Evolutionary conservation across 2,888 invertebrate species (phyloP), one percentile per base, ranked within the genome.

Genomic region (Cryptocephalus primarius): DNA sequence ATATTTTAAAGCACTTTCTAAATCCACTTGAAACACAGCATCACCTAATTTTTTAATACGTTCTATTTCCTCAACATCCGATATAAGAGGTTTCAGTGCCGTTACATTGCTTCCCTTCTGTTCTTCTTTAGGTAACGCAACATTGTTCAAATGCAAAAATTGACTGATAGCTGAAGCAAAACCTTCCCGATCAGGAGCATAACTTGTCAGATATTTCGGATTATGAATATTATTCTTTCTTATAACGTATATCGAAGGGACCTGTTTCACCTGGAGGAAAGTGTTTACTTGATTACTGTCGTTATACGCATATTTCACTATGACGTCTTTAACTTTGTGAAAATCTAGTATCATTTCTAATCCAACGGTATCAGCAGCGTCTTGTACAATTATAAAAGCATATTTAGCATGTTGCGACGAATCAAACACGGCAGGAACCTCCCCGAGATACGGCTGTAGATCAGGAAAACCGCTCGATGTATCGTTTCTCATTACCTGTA

Each of bases 11-110:
- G 90, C 85, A 60, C 85, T 87, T 69, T 93, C 90, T 48, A 97
- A 69, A 71, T 97, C 97, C 53, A 82, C 79, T 69, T 89, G 87
- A 66, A 88, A 90, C 1, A 94, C 77, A 6, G 76, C 67, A 65
- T 86, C 81, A 33, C 70, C 70, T 58, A 66, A 65, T 52, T 60
- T 60, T 43, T 67, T 70, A 9, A 70, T 61, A 49, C 2, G 22
- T 22, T 22, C 22, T 22, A 22, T 22, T 22, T 22, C 22, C 64
- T 63, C 39, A 67, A 60, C 38, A 62, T 58, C 33, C 70, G 56
- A 42, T 63, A 51, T 60, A 63, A 55, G 33, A 65, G 22, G 22
- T 22, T 4, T 22, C 6, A 22, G 22, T 22, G 22, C 6, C 2
- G 22, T 22, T 22, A 22, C 22, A 22, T 22, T 22, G 22, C 3